Percentiles rank a stretch among this genome's conserved stretches.
These are phyloP conservation scores for Sebastes oblongus DNA, from an alignment of 2,797 vertebrate species.

Conservation along the genomic window DNA sequence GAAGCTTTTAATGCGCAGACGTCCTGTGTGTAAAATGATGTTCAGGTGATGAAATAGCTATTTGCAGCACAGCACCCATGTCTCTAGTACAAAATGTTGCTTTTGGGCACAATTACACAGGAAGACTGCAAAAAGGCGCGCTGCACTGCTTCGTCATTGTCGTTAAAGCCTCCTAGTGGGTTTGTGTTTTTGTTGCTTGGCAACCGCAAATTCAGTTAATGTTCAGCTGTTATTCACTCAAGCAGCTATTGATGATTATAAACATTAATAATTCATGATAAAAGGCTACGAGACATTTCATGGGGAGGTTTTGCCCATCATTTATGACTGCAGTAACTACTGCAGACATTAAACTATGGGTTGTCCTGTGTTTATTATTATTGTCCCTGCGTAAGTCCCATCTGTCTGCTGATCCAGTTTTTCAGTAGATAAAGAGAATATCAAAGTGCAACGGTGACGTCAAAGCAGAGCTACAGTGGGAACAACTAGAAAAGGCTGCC, in stretches of 20 bases:
- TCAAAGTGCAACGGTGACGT: background rate
- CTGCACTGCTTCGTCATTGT: background rate
- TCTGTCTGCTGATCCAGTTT: background rate
- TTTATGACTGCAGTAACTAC: background rate
- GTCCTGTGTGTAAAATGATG: background rate
- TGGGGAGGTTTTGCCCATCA: background rate
- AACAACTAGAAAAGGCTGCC: constrained; percentile 54
- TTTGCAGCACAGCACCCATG: background rate
- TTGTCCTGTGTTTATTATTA: background rate
- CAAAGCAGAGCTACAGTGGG: background rate
- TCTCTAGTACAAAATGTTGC: background rate
- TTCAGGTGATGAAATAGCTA: background rate
- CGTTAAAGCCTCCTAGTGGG: background rate
- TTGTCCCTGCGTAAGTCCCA: background rate
- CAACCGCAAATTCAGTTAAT: background rate
- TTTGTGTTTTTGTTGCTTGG: constrained; percentile 15
- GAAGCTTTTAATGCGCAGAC: background rate
- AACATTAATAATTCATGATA: constrained; percentile 19
- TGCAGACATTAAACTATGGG: background rate
- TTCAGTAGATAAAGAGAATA: background rate
- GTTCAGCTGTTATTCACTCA: background rate
- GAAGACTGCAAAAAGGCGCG: background rate
- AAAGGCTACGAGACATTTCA: background rate
- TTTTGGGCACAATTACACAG: background rate
- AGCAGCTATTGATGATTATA: constrained; percentile 7